These are phyloP conservation scores for Zenarchopterus dispar DNA, from an alignment of 2,797 vertebrate species.

Conservation along the genomic window DNA sequence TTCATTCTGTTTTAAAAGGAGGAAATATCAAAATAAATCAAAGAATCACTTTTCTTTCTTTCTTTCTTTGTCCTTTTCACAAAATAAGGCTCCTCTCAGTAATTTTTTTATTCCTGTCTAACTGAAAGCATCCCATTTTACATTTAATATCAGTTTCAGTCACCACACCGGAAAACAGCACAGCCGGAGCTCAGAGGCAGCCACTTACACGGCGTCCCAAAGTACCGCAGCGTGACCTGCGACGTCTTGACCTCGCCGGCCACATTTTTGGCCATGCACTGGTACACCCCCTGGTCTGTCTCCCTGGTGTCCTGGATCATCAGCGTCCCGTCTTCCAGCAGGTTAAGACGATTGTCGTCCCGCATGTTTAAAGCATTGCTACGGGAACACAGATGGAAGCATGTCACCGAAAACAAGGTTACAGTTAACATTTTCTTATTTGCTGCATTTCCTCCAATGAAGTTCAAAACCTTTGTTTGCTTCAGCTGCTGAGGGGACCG, in stretches of 20 bases:
- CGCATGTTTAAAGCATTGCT: conserved; percentile 98
- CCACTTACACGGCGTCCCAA: conserved; percentile 91
- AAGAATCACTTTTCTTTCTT: too few species aligned
- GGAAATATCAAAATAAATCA: too few species aligned
- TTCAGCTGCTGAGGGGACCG: too few species aligned
- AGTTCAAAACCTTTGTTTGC: too few species aligned
- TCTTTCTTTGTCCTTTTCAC: too few species aligned
- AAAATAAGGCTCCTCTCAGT: too few species aligned
- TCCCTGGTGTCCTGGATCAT: conserved; percentile 98
- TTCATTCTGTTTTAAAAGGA: too few species aligned
- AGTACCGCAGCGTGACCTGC: conserved; percentile 95
- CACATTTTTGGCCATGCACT: conserved; percentile 98
- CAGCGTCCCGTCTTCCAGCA: conserved; percentile 95
- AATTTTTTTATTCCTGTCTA: too few species aligned
- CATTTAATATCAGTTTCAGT: not conserved
- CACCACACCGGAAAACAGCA: not conserved
- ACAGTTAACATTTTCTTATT: too few species aligned
- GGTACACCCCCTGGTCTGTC: conserved; percentile 95
- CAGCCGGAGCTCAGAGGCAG: not conserved
- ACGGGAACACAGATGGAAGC: conserved; percentile 12
- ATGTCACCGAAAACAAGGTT: not conserved
- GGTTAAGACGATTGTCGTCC: conserved; percentile 92
- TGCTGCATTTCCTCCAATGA: too few species aligned
- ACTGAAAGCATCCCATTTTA: not conserved
- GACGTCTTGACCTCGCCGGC: conserved; percentile 97